Base-by-base conservation (phyloP, 2,113 vertebrate species). In the Jaculus jaculus region DNA sequence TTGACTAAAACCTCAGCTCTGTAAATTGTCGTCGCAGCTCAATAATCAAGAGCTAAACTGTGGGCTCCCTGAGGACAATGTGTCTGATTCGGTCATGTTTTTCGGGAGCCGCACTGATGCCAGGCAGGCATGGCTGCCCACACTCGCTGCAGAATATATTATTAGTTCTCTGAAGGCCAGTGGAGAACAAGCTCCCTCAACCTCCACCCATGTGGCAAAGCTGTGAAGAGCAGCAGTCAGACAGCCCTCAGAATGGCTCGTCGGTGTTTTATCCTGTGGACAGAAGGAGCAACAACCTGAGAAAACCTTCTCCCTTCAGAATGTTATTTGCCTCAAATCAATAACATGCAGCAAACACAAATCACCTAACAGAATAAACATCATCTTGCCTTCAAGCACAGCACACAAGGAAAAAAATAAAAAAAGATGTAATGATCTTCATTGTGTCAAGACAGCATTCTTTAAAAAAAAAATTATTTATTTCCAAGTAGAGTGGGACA, bases 311-410 rank as follows among this genome's bases (percentile, higher is more conserved):
- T 92, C 30, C 87, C 7, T 87, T 60, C 42, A 20, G 71, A 86
- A 80, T 51, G 37, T 28, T 60, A 4, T 91, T 93, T 84, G 47
- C 75, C 37, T 89, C 21, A 15, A n/a, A 93, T 92, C 80, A 81
- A 95, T 95, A 94, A 58, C 28, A 95, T 94, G 37, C 28, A 95
- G 91, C 91, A 89, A 95, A 96, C 54, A 42, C 26, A 73, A 73
- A 47, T 93, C 37, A 77, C 39, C 47, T 39, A 23, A 89, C 65
- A 94, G n/a, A 87, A 90, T 54, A 90, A 89, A 39, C 84, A 82
- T 92, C 21, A 4, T 74, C 85, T 92, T 68, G 60, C 37, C 12
- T 96, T 58, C 66, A 91, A 74, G 28, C 37, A 73, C 58, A 92
- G 51, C 30, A 86, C n/a, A 73, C 84, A 74, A 61, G 21, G 13